These are phyloP conservation scores for Fratercula arctica DNA, from an alignment of 2,797 vertebrate genomes.

Conservation along the genomic window DNA sequence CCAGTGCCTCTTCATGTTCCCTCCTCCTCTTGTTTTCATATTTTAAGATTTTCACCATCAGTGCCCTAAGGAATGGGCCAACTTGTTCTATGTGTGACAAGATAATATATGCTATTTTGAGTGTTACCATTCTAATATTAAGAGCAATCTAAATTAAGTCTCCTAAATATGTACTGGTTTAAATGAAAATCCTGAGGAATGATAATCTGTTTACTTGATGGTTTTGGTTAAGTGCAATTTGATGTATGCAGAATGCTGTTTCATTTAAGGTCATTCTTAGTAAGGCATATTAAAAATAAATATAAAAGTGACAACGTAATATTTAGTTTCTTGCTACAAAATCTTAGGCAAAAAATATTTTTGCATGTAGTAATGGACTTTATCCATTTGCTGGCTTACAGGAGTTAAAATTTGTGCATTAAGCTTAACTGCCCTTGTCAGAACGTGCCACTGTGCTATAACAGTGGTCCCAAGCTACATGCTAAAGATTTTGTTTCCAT, in stretches of 20 bases:
- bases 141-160: constrained; percentile 51
- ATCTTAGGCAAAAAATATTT: constrained; percentile 75
- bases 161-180: constrained; percentile 60
- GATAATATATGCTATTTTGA: constrained; percentile 34
- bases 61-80: constrained; percentile 58
- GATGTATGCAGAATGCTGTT: constrained; percentile 67
- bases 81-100: constrained; percentile 20
- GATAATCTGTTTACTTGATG: constrained; percentile 68
- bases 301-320: constrained; percentile 73
- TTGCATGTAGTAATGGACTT: constrained; percentile 72
- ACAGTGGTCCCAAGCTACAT: constrained; percentile 66
- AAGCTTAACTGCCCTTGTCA: constrained; percentile 66
- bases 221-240: constrained; percentile 78
- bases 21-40: constrained; percentile 28
- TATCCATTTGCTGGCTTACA: constrained; percentile 72
- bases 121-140: constrained; percentile 33
- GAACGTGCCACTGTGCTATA: constrained; percentile 37
- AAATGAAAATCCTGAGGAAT: constrained; percentile 80
- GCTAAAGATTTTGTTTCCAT: constrained; percentile 82
- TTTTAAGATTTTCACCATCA: constrained; percentile 14
- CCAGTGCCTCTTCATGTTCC: constrained; percentile 20
- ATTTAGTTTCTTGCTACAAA: constrained; percentile 76
- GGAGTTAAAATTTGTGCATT: constrained; percentile 71
- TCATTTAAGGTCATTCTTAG: constrained; percentile 79
- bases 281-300: constrained; percentile 82